These are phyloP conservation scores for Xanthia togata DNA, from an alignment of 2,888 invertebrate genomes.

Conservation along the genomic window DNA sequence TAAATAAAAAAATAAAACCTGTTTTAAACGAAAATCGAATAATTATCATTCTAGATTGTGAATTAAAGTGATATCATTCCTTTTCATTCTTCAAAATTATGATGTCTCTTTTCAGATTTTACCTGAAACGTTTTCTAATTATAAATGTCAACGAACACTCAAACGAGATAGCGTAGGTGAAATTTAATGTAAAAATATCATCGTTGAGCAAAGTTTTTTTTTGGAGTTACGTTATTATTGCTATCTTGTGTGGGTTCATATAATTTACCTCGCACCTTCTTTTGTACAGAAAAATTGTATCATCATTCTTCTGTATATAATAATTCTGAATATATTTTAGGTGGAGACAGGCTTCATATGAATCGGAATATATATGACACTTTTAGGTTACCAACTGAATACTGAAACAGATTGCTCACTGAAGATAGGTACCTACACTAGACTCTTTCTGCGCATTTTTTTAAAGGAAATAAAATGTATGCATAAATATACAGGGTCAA, in stretches of 20 bases:
- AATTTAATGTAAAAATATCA: neutral
- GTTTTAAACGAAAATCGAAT: no score
- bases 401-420: constrained; percentile 21
- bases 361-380: constrained; percentile 35
- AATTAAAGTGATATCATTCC: neutral
- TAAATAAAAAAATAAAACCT: no score
- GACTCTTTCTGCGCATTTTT: neutral
- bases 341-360: constrained; percentile 25
- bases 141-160: neutral
- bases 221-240: constrained; percentile 18
- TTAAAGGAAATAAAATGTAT: neutral
- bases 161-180: neutral
- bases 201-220: neutral
- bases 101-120: neutral
- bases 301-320: constrained; percentile 14
- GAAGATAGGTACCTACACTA: neutral
- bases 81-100: neutral
- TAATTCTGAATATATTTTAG: constrained; percentile 28
- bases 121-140: neutral
- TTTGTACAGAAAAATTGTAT: constrained; percentile 19
- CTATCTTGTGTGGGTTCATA: constrained; percentile 13
- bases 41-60: neutral
- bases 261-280: constrained; percentile 19
- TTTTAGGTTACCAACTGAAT: constrained; percentile 1
- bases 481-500: no score